A percentile compares a stretch with the other conserved stretches of the same genome.
Conservation (phyloP, 2,113 vertebrate species). For the Megaceryle maxima region DNA sequence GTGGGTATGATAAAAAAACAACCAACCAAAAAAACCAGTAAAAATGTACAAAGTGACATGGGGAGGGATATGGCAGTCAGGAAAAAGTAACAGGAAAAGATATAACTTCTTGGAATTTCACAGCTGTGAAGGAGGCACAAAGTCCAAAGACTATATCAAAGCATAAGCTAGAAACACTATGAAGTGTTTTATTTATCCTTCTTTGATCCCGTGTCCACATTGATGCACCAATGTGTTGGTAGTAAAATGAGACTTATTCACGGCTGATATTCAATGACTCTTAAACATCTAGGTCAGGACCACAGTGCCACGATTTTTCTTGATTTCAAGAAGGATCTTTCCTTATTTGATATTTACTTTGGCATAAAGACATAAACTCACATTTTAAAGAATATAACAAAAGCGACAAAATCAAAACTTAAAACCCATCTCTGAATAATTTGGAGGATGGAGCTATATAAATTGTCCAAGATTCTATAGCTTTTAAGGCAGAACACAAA, state of each 20-base stretch:
- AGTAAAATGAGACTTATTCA: not conserved
- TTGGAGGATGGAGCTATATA: not conserved
- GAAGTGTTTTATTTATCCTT: not conserved
- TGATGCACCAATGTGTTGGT: not conserved
- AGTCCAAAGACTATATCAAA: not conserved
- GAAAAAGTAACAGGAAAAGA: not conserved
- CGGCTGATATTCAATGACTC: not conserved
- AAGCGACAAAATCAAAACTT: not conserved
- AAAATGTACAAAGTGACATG: not conserved
- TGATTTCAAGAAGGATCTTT: not conserved
- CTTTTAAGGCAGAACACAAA: not conserved
- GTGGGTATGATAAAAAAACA: not conserved
- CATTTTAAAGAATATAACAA: not conserved
- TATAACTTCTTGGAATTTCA: not conserved
- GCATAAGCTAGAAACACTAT: not conserved
- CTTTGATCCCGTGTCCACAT: not conserved
- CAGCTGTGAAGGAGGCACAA: not conserved
- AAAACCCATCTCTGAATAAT: not conserved
- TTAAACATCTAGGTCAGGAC: not conserved
- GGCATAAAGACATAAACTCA: not conserved
- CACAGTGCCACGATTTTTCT: not conserved
- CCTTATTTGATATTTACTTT: not conserved
- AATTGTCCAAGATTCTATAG: not conserved
- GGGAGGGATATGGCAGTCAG: not conserved
- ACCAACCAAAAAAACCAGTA: not conserved